Conservation (phyloP, 1,140 invertebrate genomes). For the Platyscapa corneri region DNA sequence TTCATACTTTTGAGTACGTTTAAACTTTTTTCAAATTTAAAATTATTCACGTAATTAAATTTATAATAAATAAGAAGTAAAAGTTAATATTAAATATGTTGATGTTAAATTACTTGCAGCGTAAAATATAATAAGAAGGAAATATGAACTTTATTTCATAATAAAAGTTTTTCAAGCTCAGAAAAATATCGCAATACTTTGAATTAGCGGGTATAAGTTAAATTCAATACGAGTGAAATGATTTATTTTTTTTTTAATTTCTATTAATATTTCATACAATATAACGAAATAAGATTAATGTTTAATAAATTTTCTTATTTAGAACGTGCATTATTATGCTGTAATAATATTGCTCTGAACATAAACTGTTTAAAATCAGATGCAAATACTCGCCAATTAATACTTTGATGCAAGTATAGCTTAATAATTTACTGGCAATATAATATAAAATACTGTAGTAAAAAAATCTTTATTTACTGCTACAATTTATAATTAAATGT, state of each 20-base stretch:
- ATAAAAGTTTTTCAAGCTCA: too few relatives aligned
- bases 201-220: neutral
- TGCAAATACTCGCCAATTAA: too few relatives aligned
- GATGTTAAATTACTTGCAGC: neutral
- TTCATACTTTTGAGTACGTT: too few relatives aligned
- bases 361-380: too few relatives aligned
- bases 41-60: neutral
- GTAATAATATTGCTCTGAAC: too few relatives aligned
- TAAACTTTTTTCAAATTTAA: neutral
- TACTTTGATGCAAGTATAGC: too few relatives aligned
- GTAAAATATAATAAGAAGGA: neutral
- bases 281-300: neutral
- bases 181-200: neutral
- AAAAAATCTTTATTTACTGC: too few relatives aligned
- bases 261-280: neutral
- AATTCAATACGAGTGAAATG: neutral
- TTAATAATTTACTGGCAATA: too few relatives aligned
- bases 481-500: too few relatives aligned
- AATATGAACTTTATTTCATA: neutral
- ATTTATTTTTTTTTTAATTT: conserved; percentile 2
- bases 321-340: too few relatives aligned
- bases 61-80: too few relatives aligned
- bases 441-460: too few relatives aligned
- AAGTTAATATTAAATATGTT: neutral
- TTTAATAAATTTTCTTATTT: neutral